A percentile compares a stretch with the other conserved stretches of the same genome.
Evolutionary conservation across 2,113 vertebrate genomes (phyloP).

Genomic region (Lates calcarifer): DNA sequence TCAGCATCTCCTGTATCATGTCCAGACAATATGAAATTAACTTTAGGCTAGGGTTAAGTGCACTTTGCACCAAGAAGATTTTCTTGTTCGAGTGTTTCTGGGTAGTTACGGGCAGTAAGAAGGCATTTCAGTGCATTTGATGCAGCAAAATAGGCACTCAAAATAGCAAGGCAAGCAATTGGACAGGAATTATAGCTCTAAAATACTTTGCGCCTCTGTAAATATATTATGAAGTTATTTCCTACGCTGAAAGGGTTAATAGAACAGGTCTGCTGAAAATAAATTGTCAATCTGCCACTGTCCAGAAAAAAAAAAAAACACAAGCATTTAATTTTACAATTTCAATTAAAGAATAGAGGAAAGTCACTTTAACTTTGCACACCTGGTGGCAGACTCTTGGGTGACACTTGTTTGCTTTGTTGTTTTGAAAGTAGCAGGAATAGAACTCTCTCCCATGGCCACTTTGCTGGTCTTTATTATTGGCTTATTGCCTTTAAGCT

Average conservation of each 20-base stretch:
- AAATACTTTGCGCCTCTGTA: constrained; percentile 77
- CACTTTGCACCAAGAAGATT: constrained; percentile 54
- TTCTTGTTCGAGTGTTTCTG: constrained; percentile 66
- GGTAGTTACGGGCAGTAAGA: constrained; percentile 78
- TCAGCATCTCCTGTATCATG: no score
- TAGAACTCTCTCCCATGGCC: constrained; percentile 74
- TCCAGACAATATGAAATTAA: no score
- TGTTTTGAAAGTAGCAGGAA: constrained; percentile 69
- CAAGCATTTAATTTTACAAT: no score
- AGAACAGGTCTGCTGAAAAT: constrained; percentile 68
- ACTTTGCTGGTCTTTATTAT: constrained; percentile 81
- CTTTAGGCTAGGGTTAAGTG: constrained; percentile 67
- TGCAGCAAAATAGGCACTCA: constrained; percentile 81
- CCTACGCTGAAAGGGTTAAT: constrained; percentile 81
- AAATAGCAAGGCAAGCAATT: constrained; percentile 85
- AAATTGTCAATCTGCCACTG: constrained; percentile 80
- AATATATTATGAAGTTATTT: constrained; percentile 80
- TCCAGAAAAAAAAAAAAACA: constrained; percentile 45
- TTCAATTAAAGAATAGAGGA: constrained; percentile 67
- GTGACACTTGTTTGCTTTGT: constrained; percentile 75
- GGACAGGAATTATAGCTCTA: constrained; percentile 81
- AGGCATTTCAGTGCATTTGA: constrained; percentile 77
- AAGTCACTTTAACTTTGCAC: constrained; percentile 46
- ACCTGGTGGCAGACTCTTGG: constrained; percentile 55
- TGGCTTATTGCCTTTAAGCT: constrained; percentile 83